A percentile compares a stretch with the other conserved stretches of the same genome.
These are phyloP conservation scores for Eupsilia transversa DNA, from an alignment of 2,888 invertebrate species.

Conservation along the genomic window DNA sequence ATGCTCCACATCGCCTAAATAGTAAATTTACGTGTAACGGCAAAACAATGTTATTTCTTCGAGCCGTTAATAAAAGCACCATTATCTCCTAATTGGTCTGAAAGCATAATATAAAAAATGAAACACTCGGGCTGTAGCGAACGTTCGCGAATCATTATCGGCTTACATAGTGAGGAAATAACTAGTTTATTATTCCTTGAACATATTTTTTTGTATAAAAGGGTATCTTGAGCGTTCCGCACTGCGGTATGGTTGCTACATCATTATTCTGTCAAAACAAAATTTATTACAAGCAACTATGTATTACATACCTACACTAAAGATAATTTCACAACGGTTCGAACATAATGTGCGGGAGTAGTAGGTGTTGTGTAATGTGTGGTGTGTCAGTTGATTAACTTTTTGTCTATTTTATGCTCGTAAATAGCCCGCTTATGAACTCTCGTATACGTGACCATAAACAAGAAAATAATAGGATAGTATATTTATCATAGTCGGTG, in stretches of 20 bases:
- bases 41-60: neutral
- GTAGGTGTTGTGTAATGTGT: neutral
- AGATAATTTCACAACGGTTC: neutral
- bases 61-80: conserved; percentile 2
- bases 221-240: conserved; percentile 4
- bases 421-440: neutral
- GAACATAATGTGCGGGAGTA: neutral
- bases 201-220: conserved; percentile 21
- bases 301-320: neutral
- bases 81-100: conserved; percentile 13
- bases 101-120: conserved; percentile 8
- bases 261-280: conserved; percentile 31
- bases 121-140: neutral
- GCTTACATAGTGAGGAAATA: conserved; percentile 15
- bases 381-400: neutral
- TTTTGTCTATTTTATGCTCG: neutral
- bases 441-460: neutral
- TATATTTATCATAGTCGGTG: neutral
- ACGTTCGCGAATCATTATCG: conserved; percentile 32
- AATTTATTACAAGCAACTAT: conserved; percentile 24
- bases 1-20: neutral
- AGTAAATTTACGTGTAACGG: neutral
- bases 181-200: conserved; percentile 16
- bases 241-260: neutral
- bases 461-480: neutral